Percentiles rank a stretch among this genome's conserved stretches.
Evolutionary conservation across 1,140 invertebrate genomes (phyloP).

Genomic region (Archegozetes longisetosus): DNA sequence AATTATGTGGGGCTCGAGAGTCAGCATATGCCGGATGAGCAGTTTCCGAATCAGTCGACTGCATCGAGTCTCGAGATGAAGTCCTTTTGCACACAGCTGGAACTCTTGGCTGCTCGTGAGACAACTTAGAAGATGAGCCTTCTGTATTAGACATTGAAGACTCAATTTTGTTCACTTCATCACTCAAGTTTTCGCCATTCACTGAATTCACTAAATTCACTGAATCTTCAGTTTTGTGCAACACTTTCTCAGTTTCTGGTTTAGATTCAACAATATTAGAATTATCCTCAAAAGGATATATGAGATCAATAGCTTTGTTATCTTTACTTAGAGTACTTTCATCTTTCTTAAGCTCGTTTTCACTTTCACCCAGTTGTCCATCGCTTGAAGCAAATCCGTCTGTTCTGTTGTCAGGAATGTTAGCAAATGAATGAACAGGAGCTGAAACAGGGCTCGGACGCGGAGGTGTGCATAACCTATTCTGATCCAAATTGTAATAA

Average conservation of each 20-base stretch:
- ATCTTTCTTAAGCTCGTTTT: not conserved
- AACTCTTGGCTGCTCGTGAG: not conserved
- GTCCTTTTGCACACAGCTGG: not conserved
- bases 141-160: no score
- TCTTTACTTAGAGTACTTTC: not conserved
- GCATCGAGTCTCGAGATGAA: not conserved
- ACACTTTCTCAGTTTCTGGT: not conserved
- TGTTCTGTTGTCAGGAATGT: not conserved
- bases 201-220: not conserved
- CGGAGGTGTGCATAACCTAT: conserved; percentile 21
- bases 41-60: not conserved
- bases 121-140: no score
- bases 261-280: not conserved
- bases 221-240: no score
- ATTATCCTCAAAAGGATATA: not conserved
- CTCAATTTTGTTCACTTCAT: not conserved
- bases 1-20: not conserved
- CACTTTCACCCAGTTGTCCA: not conserved
- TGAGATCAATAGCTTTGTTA: not conserved
- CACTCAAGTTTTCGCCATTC: not conserved
- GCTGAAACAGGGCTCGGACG: conserved; percentile 8
- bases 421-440: not conserved
- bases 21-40: not conserved
- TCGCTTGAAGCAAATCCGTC: not conserved
- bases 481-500: conserved; percentile 23